A percentile compares a stretch with the other conserved stretches of the same genome.
Conservation (phyloP, 2,797 vertebrate genomes). For the Phyllotis vaccarum region DNA sequence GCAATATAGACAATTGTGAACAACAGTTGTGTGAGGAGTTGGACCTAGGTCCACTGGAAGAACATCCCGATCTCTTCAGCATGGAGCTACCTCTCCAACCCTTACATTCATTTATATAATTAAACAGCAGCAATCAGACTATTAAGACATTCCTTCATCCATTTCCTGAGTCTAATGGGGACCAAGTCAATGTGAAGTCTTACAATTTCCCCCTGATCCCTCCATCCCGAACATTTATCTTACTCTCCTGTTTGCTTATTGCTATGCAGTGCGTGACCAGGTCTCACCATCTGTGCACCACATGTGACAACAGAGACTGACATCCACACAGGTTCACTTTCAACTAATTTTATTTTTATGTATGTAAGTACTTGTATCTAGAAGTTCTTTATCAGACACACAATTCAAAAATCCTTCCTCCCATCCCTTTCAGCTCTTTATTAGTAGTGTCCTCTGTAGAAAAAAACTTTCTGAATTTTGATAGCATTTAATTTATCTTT, state of each 20-base stretch:
- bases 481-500: not conserved
- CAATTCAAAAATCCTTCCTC: not conserved
- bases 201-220: not conserved
- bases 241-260: not conserved
- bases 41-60: not conserved
- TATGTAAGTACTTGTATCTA: not conserved
- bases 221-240: too few relatives aligned
- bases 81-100: not conserved
- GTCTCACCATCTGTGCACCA: not conserved
- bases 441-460: not conserved
- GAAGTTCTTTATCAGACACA: not conserved
- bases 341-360: not conserved
- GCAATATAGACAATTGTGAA: too few relatives aligned
- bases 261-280: too few relatives aligned
- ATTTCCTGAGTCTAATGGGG: not conserved
- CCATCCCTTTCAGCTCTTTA: not conserved
- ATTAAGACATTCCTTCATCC: not conserved
- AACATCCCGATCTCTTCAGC: not conserved
- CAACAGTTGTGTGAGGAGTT: too few relatives aligned
- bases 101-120: not conserved
- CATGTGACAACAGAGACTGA: not conserved
- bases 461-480: not conserved
- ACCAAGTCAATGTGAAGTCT: not conserved
- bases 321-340: not conserved
- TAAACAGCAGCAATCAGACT: not conserved